Base-by-base conservation (phyloP, 2,113 vertebrate species). In the Gopherus evgoodei region DNA sequence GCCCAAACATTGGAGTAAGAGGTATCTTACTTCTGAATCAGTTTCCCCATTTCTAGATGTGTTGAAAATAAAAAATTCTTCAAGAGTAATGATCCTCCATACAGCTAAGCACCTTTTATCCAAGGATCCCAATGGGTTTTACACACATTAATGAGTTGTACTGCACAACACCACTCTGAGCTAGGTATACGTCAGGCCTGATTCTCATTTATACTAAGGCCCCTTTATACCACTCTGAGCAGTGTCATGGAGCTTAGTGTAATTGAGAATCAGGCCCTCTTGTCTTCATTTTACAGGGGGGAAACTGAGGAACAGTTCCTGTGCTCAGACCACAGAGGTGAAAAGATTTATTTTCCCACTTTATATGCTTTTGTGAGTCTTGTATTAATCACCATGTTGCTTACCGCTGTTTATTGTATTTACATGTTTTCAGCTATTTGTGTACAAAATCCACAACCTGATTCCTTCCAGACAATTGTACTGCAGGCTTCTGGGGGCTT, bases 371-470 rank as follows among this genome's bases (percentile, higher is more conserved):
- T 86, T 84, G n/a, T 88, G 6, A 90, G 59, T 53, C 86, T 72
- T 11, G 12, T 79, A 88, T 86, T 86, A 81, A 81, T 78, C 3
- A 59, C n/a, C 8, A 2, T 69, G 29, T 11, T 80, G 86, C 83
- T 91, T 89, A 90, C 79, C 42, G 44, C 4, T 84, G 13, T 83
- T 91, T 62, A 50, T 80, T 76, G 16, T 78, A 57, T 81, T 87
- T 83, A 17, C n/a, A 65, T 92, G 31, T 19, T 88, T 80, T 1
- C 44, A 12, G 49, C n/a, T 76, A n/a, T 25, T 84, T 49, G 22
- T 25, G 5, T 88, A 69, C n/a, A 56, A 91, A 91, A 62, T 16
- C n/a, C 14, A 16, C 56, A 86, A 42, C 42, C 47, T 52, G 65
- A 17, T 88, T 78, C 11, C 81, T 92, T 83, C 12, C 78, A 80